phyloP scores from a whole-genome alignment of 2,797 vertebrate species.

The Anableps anableps region DNA sequence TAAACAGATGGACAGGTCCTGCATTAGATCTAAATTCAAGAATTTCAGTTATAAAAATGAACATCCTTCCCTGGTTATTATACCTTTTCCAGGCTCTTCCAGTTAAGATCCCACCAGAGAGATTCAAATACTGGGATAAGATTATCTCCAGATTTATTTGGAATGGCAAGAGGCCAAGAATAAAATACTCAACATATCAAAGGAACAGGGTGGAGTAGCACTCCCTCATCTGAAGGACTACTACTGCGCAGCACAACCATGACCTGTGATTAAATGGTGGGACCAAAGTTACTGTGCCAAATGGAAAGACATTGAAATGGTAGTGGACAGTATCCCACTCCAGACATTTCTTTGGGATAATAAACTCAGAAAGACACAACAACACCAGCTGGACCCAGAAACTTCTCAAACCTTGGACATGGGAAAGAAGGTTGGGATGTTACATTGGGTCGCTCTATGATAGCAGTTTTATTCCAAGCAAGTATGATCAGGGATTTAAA shows the following conservation, averaged over 20 bases:
- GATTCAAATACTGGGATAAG: neutral
- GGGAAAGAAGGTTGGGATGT: neutral
- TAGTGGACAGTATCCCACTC: too few relatives aligned
- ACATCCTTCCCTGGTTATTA: too few relatives aligned
- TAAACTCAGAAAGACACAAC: neutral
- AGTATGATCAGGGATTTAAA: conserved; percentile 1
- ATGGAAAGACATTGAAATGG: neutral
- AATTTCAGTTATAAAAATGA: neutral
- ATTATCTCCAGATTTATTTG: neutral
- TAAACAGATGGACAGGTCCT: neutral
- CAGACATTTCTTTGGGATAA: neutral
- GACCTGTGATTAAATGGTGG: neutral
- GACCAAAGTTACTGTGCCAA: neutral
- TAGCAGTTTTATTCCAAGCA: neutral
- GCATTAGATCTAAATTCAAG: neutral
- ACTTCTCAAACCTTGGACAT: neutral
- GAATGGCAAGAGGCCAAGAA: neutral
- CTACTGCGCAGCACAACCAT: neutral
- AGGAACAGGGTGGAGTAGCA: neutral
- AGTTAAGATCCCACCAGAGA: too few relatives aligned
- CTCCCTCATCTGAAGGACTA: neutral
- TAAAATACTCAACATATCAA: neutral
- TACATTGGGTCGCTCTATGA: conserved; percentile 14
- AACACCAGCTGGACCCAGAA: neutral
- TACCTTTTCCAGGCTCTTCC: too few relatives aligned